Evolutionary conservation across 2,113 vertebrate species (phyloP).

Genomic region (Pterocles orientalis): DNA sequence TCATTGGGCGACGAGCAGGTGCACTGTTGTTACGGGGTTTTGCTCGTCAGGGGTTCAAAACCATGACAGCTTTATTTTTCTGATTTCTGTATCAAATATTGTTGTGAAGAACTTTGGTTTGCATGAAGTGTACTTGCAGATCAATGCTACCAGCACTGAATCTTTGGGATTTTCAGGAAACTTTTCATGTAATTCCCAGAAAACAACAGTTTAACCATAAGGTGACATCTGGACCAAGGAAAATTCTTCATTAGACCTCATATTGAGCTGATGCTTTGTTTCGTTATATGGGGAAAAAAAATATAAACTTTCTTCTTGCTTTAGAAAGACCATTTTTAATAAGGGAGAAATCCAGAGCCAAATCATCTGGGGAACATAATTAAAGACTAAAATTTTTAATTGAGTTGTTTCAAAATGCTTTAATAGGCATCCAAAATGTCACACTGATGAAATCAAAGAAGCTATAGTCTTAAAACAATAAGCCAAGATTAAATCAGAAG

Average conservation of each 20-base stretch:
- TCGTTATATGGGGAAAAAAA: background rate
- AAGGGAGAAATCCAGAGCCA: background rate
- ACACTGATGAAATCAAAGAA: background rate
- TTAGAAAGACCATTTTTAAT: background rate
- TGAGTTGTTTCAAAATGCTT: background rate
- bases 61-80: background rate
- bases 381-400: background rate
- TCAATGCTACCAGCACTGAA: background rate
- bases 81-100: background rate
- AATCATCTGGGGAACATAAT: background rate
- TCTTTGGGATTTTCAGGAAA: background rate
- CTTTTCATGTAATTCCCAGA: background rate
- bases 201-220: background rate
- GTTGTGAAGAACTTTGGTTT: background rate
- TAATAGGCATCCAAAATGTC: background rate
- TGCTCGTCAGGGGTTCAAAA: no score
- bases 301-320: background rate
- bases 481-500: background rate
- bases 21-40: no score
- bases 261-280: background rate
- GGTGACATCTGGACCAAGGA: background rate
- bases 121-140: background rate
- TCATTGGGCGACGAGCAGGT: no score
- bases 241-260: background rate
- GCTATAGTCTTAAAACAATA: background rate